Percentiles rank a stretch among this genome's conserved stretches.
These are phyloP conservation scores for Micronisus gabar DNA, from an alignment of 2,113 vertebrate species.

Conservation along the genomic window DNA sequence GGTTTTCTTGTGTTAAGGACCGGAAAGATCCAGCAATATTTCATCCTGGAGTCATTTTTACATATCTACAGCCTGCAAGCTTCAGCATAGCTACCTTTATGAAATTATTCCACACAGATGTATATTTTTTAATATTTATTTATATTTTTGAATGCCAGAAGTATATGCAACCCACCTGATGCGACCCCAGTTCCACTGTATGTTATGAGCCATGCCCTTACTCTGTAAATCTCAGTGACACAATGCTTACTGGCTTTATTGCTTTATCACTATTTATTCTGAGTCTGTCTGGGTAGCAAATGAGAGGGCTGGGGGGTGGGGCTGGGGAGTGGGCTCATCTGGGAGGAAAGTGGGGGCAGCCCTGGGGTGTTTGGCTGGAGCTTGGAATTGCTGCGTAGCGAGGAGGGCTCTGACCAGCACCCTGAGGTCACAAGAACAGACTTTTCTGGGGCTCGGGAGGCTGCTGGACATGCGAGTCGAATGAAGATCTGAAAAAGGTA, in stretches of 20 bases:
- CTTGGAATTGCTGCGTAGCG: rapidly evolving
- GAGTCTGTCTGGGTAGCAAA: neutral
- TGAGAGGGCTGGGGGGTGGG: neutral
- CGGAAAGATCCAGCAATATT: neutral
- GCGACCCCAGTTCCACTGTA: too few relatives aligned
- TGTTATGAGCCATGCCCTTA: rapidly evolving
- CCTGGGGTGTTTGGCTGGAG: neutral
- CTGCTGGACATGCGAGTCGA: neutral
- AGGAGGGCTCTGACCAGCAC: rapidly evolving
- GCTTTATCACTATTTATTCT: neutral
- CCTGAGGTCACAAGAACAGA: rapidly evolving
- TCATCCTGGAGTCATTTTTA: rapidly evolving
- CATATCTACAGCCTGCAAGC: rapidly evolving
- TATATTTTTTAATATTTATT: neutral
- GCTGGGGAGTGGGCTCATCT: neutral
- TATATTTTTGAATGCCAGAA: rapidly evolving
- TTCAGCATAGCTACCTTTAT: neutral
- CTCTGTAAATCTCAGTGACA: rapidly evolving
- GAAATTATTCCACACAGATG: neutral
- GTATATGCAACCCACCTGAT: rapidly evolving
- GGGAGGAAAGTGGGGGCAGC: neutral
- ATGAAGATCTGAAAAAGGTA: neutral
- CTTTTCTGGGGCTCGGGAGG: neutral
- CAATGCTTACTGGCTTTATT: rapidly evolving
- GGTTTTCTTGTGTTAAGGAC: rapidly evolving